Percentiles rank a stretch among this genome's conserved stretches.
Conservation (phyloP, 2,113 vertebrate genomes). For the Burhinus oedicnemus region DNA sequence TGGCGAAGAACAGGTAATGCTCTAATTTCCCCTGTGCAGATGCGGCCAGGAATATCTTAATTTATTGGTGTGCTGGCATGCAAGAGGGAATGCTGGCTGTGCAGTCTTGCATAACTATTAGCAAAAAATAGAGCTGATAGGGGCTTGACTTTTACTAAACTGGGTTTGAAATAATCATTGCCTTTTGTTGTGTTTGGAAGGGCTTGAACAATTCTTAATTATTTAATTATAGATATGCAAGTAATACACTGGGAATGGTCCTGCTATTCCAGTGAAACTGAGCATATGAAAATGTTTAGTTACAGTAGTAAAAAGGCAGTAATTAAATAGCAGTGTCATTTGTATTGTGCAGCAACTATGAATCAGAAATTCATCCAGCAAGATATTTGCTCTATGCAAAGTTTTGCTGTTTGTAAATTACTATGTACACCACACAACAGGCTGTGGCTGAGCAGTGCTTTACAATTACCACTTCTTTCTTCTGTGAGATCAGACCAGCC, state of each 20-base stretch:
- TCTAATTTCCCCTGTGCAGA: slow-evolving; percentile 91
- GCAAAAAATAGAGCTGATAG: slow-evolving; percentile 79
- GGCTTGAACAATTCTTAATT: slow-evolving; percentile 83
- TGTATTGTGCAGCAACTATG: slow-evolving; percentile 58
- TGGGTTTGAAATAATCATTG: slow-evolving; percentile 77
- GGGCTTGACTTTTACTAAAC: slow-evolving; percentile 81
- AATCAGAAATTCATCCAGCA: slow-evolving; percentile 49
- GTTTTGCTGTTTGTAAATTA: slow-evolving; percentile 56
- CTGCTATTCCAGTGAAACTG: slow-evolving; percentile 78
- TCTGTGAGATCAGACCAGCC: slow-evolving; percentile 17
- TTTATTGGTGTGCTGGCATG: slow-evolving; percentile 90
- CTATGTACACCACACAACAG: neutral
- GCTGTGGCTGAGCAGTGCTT: slow-evolving; percentile 17
- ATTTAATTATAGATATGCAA: slow-evolving; percentile 83
- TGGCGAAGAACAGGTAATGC: slow-evolving; percentile 89
- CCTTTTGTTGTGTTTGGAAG: slow-evolving; percentile 83
- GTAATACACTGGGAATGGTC: slow-evolving; percentile 81
- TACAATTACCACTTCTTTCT: slow-evolving; percentile 23
- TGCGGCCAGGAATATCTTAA: slow-evolving; percentile 92
- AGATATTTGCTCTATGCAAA: slow-evolving; percentile 48
- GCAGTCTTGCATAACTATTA: slow-evolving; percentile 85
- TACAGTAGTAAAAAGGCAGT: slow-evolving; percentile 77
- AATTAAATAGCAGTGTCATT: slow-evolving; percentile 78
- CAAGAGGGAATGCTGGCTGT: slow-evolving; percentile 82
- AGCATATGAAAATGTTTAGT: slow-evolving; percentile 82